Base-by-base conservation (phyloP, 2,888 invertebrate genomes). In the Ectemnius cavifrons region DNA sequence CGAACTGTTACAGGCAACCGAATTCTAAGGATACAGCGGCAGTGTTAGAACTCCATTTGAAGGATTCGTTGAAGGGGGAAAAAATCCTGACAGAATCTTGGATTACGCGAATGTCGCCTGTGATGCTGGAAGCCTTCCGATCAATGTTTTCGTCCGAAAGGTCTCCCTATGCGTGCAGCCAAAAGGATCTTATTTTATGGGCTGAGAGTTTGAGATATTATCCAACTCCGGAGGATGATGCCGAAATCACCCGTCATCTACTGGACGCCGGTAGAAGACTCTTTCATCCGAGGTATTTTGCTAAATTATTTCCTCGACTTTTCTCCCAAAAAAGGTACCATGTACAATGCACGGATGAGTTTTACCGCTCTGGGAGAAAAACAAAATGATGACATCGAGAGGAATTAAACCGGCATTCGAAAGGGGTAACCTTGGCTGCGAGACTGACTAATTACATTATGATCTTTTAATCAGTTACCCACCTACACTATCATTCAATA, bases 111-210 rank as follows among this genome's bases (percentile, higher is more conserved):
- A 85, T 87, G 71, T 83, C 85, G 0, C 77, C 85, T 2, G 82
- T 78, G 2, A 84, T 91, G 69, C 68, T 86, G 0, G 89, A 89
- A 58, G 84, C 86, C 23, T 84, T 87, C 23, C 77, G 78, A 67
- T 77, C 78, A 14, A 81, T 84, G 61, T 70, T 73, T 64, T 79
- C 79, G 18, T 72, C 81, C 13, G 74, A 78, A 3, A 81, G 85
- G 47, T 67, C 73, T 5, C 60, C 79, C 23, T 27, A 64, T 20
- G 67, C 67, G 11, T 90, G 88, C 88, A 86, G 84, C 4, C 83
- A 85, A 0, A 87, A 86, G 56, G 88, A 91, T 77, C 78, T 91
- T 37, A 79, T 87, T 11, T 69, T 79, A 3, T 91, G 91, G 91
- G 85, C 88, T 0, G 83, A 84, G 13, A 78, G 84, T 45, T 72